Base-by-base conservation (phyloP, 2,888 invertebrate species). In the Lissonota sp. region DNA sequence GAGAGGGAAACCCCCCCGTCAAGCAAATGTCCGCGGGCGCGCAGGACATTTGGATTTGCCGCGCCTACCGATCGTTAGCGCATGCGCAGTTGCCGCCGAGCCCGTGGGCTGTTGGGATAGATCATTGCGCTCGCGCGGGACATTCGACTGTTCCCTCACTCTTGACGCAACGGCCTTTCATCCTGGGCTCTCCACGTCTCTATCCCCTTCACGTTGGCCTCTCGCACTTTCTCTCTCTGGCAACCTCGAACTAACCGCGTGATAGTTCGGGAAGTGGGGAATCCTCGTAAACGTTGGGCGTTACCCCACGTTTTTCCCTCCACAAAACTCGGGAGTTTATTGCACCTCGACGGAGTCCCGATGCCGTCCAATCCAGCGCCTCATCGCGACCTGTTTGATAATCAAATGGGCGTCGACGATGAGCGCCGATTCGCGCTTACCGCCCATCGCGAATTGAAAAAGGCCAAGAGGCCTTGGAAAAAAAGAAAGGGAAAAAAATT, bases 391-490 rank as follows among this genome's bases (percentile, higher is more conserved):
- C 26, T 26, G 26, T 26, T 26, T 49, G 42, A 55, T 53, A 60
- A 64, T 74, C 70, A 64, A 53, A 70, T 78, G 70, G 81, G 81
- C 81, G 81, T 57, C n/a, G 42, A 60, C 75, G 14, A 58, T 14
- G 26, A 26, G 26, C 26, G n/a, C n/a, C 7, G 46, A 69, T 49
- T 55, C 74, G 60, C 51, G 53, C 55, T 16, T 26, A 44, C 71
- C 80, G 67, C 80, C 81, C 63, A 46, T 67, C 53, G 63, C 49
- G 42, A 62, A 67, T 75, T 69, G 75, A 75, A 67, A n/a, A 14
- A 53, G 14, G 63, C 10, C 49, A 12, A 8, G 16, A 49, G 46
- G 16, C 6, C n/a, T 51, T 26, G n/a, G 12, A 58, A 57, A 66
- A 37, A 49, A 40, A 64, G 26, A 55, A 44, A 69, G 12, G 12